Percentiles rank a stretch among this genome's conserved stretches.
Conservation (phyloP, 1,140 invertebrate species). For the Drosophila repletoides region DNA sequence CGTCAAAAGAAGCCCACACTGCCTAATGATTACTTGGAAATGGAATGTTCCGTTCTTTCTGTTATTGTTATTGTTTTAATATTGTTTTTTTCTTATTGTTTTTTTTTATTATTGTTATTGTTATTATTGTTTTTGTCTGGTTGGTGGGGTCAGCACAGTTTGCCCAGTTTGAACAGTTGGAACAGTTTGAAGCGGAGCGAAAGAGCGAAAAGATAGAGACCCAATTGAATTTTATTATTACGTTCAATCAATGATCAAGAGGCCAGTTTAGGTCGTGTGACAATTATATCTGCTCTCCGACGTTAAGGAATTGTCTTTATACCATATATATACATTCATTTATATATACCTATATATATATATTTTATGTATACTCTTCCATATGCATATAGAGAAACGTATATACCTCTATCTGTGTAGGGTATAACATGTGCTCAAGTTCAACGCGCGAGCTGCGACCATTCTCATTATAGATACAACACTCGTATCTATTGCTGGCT, state of each 20-base stretch:
- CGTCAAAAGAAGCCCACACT: slow-evolving; percentile 14
- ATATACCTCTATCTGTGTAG: neutral
- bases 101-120: slow-evolving; percentile 30
- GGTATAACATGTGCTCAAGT: slow-evolving; percentile 46
- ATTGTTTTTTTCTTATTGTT: slow-evolving; percentile 22
- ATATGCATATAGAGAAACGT: too few relatives aligned
- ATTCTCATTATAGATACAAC: slow-evolving; percentile 55
- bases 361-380: neutral
- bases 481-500: slow-evolving; percentile 32
- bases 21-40: slow-evolving; percentile 54
- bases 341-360: slow-evolving; percentile 1
- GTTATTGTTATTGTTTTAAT: slow-evolving; percentile 37
- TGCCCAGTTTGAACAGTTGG: slow-evolving; percentile 15
- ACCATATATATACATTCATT: slow-evolving; percentile 8
- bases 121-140: slow-evolving; percentile 42
- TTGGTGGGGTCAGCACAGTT: slow-evolving; percentile 54
- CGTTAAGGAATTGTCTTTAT: slow-evolving; percentile 70
- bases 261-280: slow-evolving; percentile 80
- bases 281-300: slow-evolving; percentile 79
- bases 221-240: slow-evolving; percentile 82
- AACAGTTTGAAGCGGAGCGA: neutral
- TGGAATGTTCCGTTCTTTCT: slow-evolving; percentile 69
- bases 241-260: slow-evolving; percentile 81
- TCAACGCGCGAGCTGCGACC: slow-evolving; percentile 40
- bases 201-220: slow-evolving; percentile 14